Base-by-base conservation (phyloP, 2,888 invertebrate genomes). In the Vandiemenella viatica region DNA sequence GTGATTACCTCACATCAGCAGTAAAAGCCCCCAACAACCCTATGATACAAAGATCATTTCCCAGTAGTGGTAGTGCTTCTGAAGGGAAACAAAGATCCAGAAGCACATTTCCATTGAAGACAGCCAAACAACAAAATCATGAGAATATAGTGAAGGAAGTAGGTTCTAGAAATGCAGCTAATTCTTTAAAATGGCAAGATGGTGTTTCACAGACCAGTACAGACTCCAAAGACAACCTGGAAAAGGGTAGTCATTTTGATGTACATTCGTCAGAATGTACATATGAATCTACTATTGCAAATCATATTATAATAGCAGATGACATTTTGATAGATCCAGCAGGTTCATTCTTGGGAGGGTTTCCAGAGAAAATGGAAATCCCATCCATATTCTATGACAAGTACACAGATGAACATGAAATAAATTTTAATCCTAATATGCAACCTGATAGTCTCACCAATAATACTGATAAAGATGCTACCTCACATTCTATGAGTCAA, bases 311-410 rank as follows among this genome's bases (percentile, higher is more conserved):
- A 22, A 32, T 37, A 10, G 44, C 21, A n/a, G 46, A 23, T 18
- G 37, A 43, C 26, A 47, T 46, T 40, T 65, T 65, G 56, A 73
- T 71, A 55, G 72, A 73, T 55, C 70, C 69, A 41, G 73, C 73
- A 58, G 70, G 70, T 1, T 69, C 69, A 4, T 73, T 74, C 58
- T 62, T 73, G 45, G 71, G 72, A 51, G 61, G 65, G 51, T 65
- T 67, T 60, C 66, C 67, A 3, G 66, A 67, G 23, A 66, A 66
- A 46, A 62, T 67, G 37, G 60, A 65, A 21, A 52, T 51, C 17
- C 17, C 38, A n/a, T 42, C 48, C 10, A 44, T 43, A 46, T 43
- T 51, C 32, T 44, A 38, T 13, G 43, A n/a, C 20, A 40, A 16
- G 20, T 37, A 42, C 23, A 38, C n/a, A 38, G 20, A 37, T 22